Evolutionary conservation across 2,888 invertebrate species (phyloP), one percentile per base, ranked within the genome.

Genomic region (Cephus pulcher): DNA sequence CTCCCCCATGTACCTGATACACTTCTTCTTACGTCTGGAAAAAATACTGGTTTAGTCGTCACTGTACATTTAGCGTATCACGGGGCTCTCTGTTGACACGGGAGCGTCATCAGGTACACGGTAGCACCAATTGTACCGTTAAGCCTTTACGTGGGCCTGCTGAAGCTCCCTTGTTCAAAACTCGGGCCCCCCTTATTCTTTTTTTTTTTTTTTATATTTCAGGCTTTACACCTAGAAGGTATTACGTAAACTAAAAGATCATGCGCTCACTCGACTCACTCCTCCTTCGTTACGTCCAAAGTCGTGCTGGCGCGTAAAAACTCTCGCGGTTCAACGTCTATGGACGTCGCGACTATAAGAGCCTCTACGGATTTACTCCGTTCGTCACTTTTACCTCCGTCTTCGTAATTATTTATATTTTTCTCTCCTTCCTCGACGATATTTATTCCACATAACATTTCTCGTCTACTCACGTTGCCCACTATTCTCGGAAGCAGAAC

Each of bases 1-100:
- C 86, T 96, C 95, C 93, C 97, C 98, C 96, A 97, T 96, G 94
- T 98, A 98, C 87, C 98, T 96, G 91, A 98, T 97, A 94, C 98
- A 98, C 93, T 98, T 98, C 93, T 98, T 98, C 95, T 98, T 98
- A 94, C 98, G 97, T 94, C 98, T 98, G 94, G 9, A 94, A 94
- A 86, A 81, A 79, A 78, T 76, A 73, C 1, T 71, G 32, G 71
- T 71, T 71, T 33, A 75, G 34, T 71, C 9, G 71, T 71, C 32
- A 71, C 71, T 12, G 71, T 34, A 33, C 71, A 34, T 56, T 23
- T 1, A 56, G 23, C 56, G 23, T 56, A 9, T 56, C 23, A 23
- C 23, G 56, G 56, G 56, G 23, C 9, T 23, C 23, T 9, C 6
- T 23, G 40, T 56, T 56, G 23, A 0, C 56, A 56, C 9, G 56